Base-by-base conservation (phyloP, 2,888 invertebrate genomes). In the Hoplodrina blanda region DNA sequence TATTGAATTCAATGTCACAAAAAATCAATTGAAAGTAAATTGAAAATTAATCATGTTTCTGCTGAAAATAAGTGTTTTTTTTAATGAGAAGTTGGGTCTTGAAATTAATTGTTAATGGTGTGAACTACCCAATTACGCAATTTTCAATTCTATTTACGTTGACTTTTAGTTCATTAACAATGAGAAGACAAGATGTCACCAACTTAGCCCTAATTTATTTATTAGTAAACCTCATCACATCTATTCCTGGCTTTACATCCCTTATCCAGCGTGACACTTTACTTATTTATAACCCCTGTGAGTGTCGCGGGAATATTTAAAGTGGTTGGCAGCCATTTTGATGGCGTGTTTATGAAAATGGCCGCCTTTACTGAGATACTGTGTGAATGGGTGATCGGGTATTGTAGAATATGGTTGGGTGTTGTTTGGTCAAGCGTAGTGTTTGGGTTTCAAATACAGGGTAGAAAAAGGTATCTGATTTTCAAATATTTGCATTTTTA, bases 301-400 rank as follows among this genome's bases (percentile, higher is more conserved):
- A 44, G 37, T 62, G 56, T 52, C 65, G 17, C 33, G 44, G 52
- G 76, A 69, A 60, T 76, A 76, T 76, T 76, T 62, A 76, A 63
- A 57, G 62, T 59, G 64, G 41, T 60, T 13, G 61, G 19, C 52
- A 11, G 59, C 65, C 64, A 80, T 78, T 53, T 76, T 69, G 57
- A 20, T 13, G 61, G 37, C 5, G 50, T 53, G 68, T 76, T 79
- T 79, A 76, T 74, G 49, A 80, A 80, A 80, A 77, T 80, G 25
- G 76, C 19, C 3, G 33, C 17, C 11, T 37, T 50, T 49, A 46
- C 8, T 53, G 20, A 76, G 41, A 49, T 76, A 44, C 20, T 50
- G 19, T 10, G 41, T 19, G n/a, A 41, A 57, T 46, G 46, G 71
- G 46, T 46, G 60, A 50, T 50, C 49, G 49, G 11, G 52, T n/a